phyloP scores from a whole-genome alignment of 2,113 vertebrate species.

The Xiphorhynchus elegans region DNA sequence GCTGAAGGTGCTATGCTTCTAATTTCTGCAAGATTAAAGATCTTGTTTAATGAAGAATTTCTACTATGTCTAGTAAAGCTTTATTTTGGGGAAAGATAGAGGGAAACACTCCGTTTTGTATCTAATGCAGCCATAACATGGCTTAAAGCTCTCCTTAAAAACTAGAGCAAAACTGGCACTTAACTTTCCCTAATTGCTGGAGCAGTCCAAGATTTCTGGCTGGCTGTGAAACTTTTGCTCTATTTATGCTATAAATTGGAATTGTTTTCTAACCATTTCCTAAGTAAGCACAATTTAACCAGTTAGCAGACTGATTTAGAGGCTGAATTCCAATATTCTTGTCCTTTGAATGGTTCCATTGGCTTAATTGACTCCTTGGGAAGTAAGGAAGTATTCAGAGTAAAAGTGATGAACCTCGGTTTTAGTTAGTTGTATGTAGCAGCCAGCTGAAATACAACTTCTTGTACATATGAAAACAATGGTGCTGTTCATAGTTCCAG shows the following conservation, averaged over 20 bases:
- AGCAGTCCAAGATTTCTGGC: neutral
- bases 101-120: neutral
- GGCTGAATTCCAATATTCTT: slow-evolving; percentile 3
- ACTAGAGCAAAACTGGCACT: neutral
- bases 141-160: neutral
- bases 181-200: neutral
- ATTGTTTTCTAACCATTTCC: slow-evolving; percentile 10
- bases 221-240: neutral
- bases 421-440: neutral
- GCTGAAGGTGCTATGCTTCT: neutral
- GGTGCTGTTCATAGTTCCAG: neutral
- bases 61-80: neutral
- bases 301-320: slow-evolving; percentile 3
- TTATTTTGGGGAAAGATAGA: neutral
- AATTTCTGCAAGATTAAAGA: neutral
- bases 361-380: neutral
- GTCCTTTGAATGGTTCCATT: slow-evolving; percentile 6
- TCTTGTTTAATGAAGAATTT: neutral
- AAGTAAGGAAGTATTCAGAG: slow-evolving; percentile 21
- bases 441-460: slow-evolving; percentile 1
- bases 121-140: neutral
- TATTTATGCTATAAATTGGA: neutral
- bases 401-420: neutral
- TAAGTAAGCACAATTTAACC: neutral
- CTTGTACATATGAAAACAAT: neutral